These are phyloP conservation scores for Barnardius zonarius DNA, from an alignment of 2,113 vertebrate genomes.

Conservation along the genomic window DNA sequence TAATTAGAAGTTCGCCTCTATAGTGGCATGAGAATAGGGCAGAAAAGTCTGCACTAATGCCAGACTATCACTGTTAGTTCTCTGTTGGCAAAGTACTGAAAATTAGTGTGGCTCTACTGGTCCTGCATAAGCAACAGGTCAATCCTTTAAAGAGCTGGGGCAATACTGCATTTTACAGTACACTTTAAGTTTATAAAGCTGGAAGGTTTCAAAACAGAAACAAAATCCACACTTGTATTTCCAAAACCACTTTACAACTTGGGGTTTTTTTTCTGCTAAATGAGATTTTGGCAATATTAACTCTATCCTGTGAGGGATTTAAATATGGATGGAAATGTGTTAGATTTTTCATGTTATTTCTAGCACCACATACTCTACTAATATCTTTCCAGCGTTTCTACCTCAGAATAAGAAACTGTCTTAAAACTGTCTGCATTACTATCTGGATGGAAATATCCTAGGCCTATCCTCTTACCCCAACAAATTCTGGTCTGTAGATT, in stretches of 20 bases:
- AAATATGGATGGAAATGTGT: not conserved
- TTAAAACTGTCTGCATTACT: not conserved
- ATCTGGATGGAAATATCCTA: not conserved
- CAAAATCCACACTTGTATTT: not conserved
- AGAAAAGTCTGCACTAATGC: not conserved
- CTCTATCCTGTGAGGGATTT: not conserved
- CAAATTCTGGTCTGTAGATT: not conserved
- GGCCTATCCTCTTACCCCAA: not conserved
- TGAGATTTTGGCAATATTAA: not conserved
- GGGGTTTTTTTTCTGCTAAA: not conserved
- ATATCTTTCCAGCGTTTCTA: not conserved
- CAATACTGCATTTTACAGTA: not conserved
- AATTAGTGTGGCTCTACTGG: not conserved
- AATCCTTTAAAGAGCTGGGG: not conserved
- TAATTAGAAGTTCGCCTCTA: not conserved
- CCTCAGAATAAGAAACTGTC: not conserved
- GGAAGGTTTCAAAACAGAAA: not conserved
- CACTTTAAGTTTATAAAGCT: not conserved
- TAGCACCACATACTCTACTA: not conserved
- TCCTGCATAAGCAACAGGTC: not conserved
- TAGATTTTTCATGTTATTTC: not conserved
- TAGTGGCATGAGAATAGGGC: not conserved
- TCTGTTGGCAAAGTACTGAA: not conserved
- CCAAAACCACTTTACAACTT: not conserved
- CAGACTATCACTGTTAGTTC: not conserved